These are phyloP conservation scores for Odontamblyopus lacepedii DNA, from an alignment of 2,797 vertebrate species.

Conservation along the genomic window DNA sequence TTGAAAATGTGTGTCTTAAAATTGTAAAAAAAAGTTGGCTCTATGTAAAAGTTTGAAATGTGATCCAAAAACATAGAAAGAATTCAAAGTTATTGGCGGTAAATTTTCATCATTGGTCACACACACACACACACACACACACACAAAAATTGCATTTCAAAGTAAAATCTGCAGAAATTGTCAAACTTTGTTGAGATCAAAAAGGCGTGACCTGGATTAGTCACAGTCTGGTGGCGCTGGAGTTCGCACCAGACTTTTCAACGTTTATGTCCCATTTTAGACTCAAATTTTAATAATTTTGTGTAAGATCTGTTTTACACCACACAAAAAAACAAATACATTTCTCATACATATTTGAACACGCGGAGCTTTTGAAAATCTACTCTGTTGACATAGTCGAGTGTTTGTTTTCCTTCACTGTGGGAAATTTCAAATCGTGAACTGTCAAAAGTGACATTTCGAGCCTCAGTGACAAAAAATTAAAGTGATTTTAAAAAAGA, in stretches of 20 bases:
- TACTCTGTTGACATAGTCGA: no score
- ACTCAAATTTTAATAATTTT: background rate
- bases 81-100: no score
- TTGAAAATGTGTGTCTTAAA: background rate
- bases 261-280: background rate
- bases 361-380: no score
- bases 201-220: slow-evolving; percentile 2
- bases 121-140: no score
- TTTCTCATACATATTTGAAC: no score
- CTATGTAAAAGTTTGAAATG: no score
- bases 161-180: background rate
- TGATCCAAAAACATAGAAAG: no score
- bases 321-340: background rate
- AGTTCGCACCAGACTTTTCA: background rate
- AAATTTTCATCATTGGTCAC: no score
- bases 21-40: background rate
- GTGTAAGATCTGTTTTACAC: background rate
- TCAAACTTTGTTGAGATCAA: background rate
- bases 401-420: background rate
- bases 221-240: background rate
- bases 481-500: background rate
- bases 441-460: background rate
- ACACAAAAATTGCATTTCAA: background rate
- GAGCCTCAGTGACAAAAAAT: background rate
- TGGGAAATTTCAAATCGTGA: background rate